phyloP scores from a whole-genome alignment of 1,140 invertebrate genomes.

The Caenorhabditis elegans region DNA sequence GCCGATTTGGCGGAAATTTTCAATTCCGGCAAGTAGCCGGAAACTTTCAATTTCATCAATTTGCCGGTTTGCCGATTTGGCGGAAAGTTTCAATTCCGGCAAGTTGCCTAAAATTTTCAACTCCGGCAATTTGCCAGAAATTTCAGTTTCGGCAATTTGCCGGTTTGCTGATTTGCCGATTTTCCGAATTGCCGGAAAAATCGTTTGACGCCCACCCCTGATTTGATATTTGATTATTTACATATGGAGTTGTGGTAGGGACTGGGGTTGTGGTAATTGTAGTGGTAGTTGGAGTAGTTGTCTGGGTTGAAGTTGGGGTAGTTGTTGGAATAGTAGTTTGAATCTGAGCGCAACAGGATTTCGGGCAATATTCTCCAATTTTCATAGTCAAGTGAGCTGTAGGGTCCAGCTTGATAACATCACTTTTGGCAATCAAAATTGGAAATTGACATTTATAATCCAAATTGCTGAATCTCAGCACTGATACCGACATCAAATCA shows the following conservation, averaged over 20 bases:
- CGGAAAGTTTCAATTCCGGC: too few species aligned
- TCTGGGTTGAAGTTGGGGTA: neutral
- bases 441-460: constrained; percentile 26
- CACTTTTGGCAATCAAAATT: neutral
- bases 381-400: neutral
- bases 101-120: too few species aligned
- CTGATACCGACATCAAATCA: neutral
- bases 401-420: neutral
- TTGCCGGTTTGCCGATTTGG: too few species aligned
- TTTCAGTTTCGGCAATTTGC: too few species aligned
- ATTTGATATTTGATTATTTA: too few species aligned
- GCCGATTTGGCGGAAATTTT: too few species aligned
- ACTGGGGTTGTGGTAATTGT: neutral
- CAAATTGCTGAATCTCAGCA: neutral
- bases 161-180: too few species aligned
- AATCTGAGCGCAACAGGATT: neutral
- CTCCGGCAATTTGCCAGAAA: too few species aligned
- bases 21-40: too few species aligned
- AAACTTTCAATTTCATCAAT: too few species aligned
- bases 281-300: neutral
- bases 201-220: too few species aligned
- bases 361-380: neutral
- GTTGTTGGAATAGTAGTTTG: neutral
- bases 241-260: neutral
- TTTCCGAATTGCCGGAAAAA: too few species aligned